These are phyloP conservation scores for Drosophila carrolli DNA, from an alignment of 1,140 invertebrate species.

Conservation along the genomic window DNA sequence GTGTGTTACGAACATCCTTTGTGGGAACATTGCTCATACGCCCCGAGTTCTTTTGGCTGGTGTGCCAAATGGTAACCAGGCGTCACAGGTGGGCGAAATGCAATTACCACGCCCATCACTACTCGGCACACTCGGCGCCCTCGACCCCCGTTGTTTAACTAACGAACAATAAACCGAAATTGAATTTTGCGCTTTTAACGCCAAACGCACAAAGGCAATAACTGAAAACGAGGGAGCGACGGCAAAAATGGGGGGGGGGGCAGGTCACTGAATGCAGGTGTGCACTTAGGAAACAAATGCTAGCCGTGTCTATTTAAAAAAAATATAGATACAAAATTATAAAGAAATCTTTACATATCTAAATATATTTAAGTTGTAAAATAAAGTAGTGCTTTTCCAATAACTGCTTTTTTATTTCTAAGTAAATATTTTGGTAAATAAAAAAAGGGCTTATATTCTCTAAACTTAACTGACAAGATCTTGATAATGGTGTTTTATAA, in stretches of 20 bases:
- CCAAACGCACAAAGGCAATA: slow-evolving; percentile 74
- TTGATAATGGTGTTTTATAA: too few relatives aligned
- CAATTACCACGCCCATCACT: slow-evolving; percentile 61
- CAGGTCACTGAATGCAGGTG: slow-evolving; percentile 25
- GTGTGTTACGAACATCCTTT: slow-evolving; percentile 17
- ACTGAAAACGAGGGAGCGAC: slow-evolving; percentile 16
- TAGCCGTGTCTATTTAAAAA: too few relatives aligned
- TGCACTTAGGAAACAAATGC: neutral
- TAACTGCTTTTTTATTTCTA: too few relatives aligned
- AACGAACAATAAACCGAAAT: slow-evolving; percentile 82
- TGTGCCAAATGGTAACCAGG: slow-evolving; percentile 41
- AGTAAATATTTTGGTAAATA: too few relatives aligned
- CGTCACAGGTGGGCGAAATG: slow-evolving; percentile 74
- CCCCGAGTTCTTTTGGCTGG: slow-evolving; percentile 30
- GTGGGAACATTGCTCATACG: slow-evolving; percentile 58
- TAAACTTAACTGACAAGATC: too few relatives aligned
- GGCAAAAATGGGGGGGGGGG: neutral
- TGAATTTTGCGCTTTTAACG: slow-evolving; percentile 82
- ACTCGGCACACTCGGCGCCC: neutral
- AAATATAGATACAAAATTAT: too few relatives aligned
- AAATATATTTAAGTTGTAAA: too few relatives aligned
- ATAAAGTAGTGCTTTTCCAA: too few relatives aligned
- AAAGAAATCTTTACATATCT: too few relatives aligned
- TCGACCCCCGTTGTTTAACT: slow-evolving; percentile 63
- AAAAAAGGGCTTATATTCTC: too few relatives aligned